phyloP scores from a whole-genome alignment of 2,113 vertebrate species.

The Bagarius yarrelli region DNA sequence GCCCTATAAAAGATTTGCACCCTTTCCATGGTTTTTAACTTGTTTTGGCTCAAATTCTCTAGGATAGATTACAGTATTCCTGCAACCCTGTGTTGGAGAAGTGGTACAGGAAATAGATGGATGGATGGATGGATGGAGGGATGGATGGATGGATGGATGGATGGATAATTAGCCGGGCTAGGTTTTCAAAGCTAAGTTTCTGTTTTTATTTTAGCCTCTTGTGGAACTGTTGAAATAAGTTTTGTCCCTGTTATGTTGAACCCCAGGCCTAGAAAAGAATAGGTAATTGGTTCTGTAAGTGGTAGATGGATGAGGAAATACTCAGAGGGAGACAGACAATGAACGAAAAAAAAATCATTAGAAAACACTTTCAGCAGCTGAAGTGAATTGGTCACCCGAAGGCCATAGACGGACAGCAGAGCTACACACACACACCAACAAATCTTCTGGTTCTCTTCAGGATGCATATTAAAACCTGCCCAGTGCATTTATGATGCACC shows the following conservation, averaged over 20 bases:
- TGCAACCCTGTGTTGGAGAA: no score
- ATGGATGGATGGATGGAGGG: no score
- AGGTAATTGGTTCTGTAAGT: conserved; percentile 34
- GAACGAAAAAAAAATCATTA: conserved; percentile 27
- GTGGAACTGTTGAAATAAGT: conserved; percentile 20
- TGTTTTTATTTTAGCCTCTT: background rate
- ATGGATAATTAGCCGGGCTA: no score
- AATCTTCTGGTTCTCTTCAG: conserved; percentile 17
- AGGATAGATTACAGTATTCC: no score
- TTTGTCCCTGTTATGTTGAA: conserved; percentile 27
- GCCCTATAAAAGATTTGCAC: no score
- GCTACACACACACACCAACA: background rate
- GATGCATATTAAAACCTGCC: conserved; percentile 8
- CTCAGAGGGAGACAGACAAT: conserved; percentile 28
- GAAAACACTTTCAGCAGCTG: conserved; percentile 12
- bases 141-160: no score
- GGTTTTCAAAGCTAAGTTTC: no score
- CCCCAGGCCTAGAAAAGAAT: conserved; percentile 23
- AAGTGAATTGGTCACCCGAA: conserved; percentile 20
- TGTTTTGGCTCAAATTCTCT: no score
- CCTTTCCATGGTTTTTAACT: no score
- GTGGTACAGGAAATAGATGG: no score
- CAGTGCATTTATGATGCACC: background rate
- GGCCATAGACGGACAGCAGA: conserved; percentile 3
- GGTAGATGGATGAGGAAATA: conserved; percentile 26